Evolutionary conservation across 2,113 vertebrate genomes (phyloP), one percentile per base, ranked within the genome.

Genomic region (Dasyprocta punctata): DNA sequence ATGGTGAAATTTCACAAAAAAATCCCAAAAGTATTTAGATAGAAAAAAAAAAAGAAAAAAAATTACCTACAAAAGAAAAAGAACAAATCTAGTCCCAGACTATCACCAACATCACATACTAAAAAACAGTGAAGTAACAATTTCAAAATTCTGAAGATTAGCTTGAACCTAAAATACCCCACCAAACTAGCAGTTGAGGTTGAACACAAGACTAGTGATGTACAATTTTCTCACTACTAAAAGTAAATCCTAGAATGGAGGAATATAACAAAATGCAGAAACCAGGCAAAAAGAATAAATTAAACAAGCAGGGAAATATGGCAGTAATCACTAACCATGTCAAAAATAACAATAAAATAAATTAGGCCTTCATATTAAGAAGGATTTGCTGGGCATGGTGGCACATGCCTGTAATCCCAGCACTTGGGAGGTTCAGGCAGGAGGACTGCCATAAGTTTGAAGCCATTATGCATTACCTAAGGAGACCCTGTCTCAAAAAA

Each of bases 81-180:
- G 63, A 94, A 96, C 33, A n/a, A 92, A 78, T 92, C n/a, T 92
- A 33, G 78, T 26, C 7, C 47, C 90, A 93, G 38, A 86, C 13
- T 90, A 38, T 90, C 73, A 87, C 58, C 20, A 20, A 86, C n/a
- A 86, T 67, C 19, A 24, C 2, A 16, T 44, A 81, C 41, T 41
- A 81, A 81, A 92, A 81, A 83, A n/a, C 17, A n/a, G 65, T n/a
- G 54, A 65, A 75, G 5, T 63, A 77, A 87, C 26, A 90, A 77
- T 36, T 61, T 80, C 49, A 54, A 95, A 90, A 44, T 91, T 77
- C 82, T 56, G 1, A 91, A 47, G 60, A 92, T 49, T 41, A 86
- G 63, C 14, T 60, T 60, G 26, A 90, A 71, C n/a, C 54, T 94
- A 92, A 69, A 94, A 63, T n/a, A 92, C 26, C 47, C 73, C 78